Evolutionary conservation across 2,113 vertebrate genomes (phyloP), one percentile per base, ranked within the genome.

Genomic region (Oophaga pumilio): DNA sequence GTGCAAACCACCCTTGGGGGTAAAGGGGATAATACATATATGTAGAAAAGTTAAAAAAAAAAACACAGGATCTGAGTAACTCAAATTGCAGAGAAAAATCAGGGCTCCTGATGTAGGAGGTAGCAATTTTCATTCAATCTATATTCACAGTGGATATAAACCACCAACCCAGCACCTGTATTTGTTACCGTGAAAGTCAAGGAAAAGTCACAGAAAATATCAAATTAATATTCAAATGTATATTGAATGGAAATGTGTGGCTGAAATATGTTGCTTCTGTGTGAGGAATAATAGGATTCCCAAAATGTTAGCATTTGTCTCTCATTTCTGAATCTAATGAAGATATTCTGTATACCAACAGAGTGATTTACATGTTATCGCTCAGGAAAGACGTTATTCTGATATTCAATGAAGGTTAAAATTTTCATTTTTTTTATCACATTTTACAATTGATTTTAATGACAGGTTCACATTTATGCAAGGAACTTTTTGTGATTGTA

Each of bases 371-470:
- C 87, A 88, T 88, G 87, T 88, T 88, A 88, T 88, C 87, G 73
- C 80, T 66, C 71, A 57, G 59, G 79, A 88, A 88, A 88, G 87
- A 15, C 73, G 53, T 84, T 71, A 77, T 76, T 84, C 53, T 88
- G 87, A 77, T 88, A 88, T 88, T 88, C 87, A 88, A 88, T 84
- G 87, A 88, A 88, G 87, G 87, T 88, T 88, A 88, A 88, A 88
- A 88, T 88, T 88, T 88, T 88, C 87, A 88, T 88, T 84, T 88
- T 88, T 87, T 88, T 87, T 88, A 84, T 84, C 87, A 68, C 68
- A 88, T 56, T 69, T 84, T 60, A 68, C 80, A 84, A 84, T 88
- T 88, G 87, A 88, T 84, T 88, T 84, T 88, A 88, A 84, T 88
- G 81, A 77, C 81, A 84, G 71, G 74, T 84, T 88, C 59, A 77